Conservation (phyloP, 2,888 invertebrate genomes). For the Mimachlamys varia region DNA sequence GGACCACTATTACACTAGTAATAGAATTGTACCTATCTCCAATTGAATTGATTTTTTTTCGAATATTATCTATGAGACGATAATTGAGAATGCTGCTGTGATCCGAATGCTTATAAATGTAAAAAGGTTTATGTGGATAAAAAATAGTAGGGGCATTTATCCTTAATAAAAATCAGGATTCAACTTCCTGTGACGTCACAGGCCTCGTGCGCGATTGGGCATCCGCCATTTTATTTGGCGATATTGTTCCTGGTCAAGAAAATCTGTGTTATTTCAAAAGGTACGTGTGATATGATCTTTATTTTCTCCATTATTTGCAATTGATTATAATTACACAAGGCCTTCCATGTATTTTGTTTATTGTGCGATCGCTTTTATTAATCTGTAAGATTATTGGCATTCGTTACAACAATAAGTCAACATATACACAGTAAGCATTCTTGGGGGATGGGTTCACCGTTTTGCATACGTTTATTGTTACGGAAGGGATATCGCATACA, state of each 20-base stretch:
- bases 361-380: neutral
- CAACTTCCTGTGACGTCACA: slow-evolving; percentile 6
- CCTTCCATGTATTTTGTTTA: neutral
- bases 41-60: too few relatives aligned
- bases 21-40: too few relatives aligned
- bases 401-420: neutral
- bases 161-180: neutral
- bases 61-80: too few relatives aligned
- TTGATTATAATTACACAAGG: neutral
- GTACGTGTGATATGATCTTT: neutral
- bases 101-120: too few relatives aligned
- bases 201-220: neutral
- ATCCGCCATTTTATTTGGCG: slow-evolving; percentile 6
- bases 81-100: too few relatives aligned
- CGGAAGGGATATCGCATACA: neutral
- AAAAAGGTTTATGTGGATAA: too few relatives aligned
- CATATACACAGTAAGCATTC: neutral
- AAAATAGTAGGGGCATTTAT: neutral
- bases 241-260: neutral
- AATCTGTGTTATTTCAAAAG: neutral
- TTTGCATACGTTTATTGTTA: too few relatives aligned
- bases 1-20: too few relatives aligned
- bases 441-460: neutral
- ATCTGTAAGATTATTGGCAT: neutral
- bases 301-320: neutral